Conservation (phyloP, 2,888 invertebrate species). For the Eretmocerus hayati region DNA sequence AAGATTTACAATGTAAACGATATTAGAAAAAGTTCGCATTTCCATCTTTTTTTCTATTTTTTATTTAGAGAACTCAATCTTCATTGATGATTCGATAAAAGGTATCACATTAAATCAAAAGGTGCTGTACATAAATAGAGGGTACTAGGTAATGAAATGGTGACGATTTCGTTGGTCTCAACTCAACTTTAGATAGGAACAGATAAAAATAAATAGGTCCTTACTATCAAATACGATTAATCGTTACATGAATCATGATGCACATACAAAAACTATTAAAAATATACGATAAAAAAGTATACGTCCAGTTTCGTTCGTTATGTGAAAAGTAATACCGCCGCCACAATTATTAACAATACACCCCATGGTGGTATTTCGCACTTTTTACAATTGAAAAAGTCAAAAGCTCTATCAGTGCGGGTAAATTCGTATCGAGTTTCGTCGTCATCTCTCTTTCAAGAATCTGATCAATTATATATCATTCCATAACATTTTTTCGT, state of each 20-base stretch:
- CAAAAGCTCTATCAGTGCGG: conserved; percentile 12
- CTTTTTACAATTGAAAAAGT: conserved; percentile 16
- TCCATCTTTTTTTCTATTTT: conserved; percentile 28
- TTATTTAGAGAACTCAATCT: too few species aligned
- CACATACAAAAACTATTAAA: conserved; percentile 36
- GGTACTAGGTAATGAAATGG: conserved; percentile 28
- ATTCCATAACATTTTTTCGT: conserved; percentile 18
- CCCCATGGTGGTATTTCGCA: conserved; percentile 14
- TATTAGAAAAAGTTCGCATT: conserved; percentile 20
- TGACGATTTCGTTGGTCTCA: conserved; percentile 32
- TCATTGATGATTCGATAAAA: too few species aligned
- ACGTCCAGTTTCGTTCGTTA: conserved; percentile 30
- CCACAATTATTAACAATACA: conserved; percentile 17
- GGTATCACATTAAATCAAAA: conserved; percentile 46
- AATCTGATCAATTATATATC: conserved; percentile 15
- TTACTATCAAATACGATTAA: conserved; percentile 34
- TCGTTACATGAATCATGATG: conserved; percentile 40
- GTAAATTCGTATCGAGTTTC: conserved; percentile 20
- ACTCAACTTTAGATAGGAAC: conserved; percentile 44
- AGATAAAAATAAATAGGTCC: conserved; percentile 42
- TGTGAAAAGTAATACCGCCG: conserved; percentile 22
- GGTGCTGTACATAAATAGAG: conserved; percentile 44
- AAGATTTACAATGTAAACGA: conserved; percentile 21
- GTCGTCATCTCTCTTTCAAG: conserved; percentile 3
- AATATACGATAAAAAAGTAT: conserved; percentile 44